A percentile compares a stretch with the other conserved stretches of the same genome.
Conservation (phyloP, 2,113 vertebrate species). For the Neolamprologus kungweensis region DNA sequence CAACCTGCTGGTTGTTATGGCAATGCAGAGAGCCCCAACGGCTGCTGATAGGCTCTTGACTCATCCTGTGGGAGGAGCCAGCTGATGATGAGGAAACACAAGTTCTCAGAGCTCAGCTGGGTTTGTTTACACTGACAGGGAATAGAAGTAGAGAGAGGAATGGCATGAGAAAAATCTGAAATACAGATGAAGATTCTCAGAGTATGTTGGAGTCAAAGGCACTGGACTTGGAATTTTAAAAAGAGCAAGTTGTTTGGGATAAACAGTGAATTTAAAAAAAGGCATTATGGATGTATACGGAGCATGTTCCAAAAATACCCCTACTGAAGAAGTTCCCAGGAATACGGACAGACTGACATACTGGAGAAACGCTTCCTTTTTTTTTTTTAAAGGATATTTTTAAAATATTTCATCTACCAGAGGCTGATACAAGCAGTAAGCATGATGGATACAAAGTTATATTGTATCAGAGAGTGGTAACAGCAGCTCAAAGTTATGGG, state of each 20-base stretch:
- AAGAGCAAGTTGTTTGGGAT: not conserved
- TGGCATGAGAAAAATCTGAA: not conserved
- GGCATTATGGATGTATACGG: not conserved
- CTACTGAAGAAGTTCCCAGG: not conserved
- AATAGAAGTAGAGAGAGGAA: not conserved
- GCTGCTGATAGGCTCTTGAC: slow-evolving; percentile 37
- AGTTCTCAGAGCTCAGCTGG: slow-evolving; percentile 42
- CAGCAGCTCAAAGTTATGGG: not conserved
- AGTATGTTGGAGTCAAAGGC: not conserved
- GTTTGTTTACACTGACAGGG: slow-evolving; percentile 56
- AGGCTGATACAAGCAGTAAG: not conserved
- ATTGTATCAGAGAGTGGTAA: not conserved
- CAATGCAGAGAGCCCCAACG: slow-evolving; percentile 1
- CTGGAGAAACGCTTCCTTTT: not conserved
- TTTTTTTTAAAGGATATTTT: not conserved
- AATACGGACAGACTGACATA: not conserved
- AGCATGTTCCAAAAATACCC: not conserved
- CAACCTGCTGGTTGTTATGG: slow-evolving; percentile 39
- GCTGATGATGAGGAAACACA: slow-evolving; percentile 14
- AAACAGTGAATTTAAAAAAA: not conserved
- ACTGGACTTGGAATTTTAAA: not conserved
- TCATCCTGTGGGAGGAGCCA: slow-evolving; percentile 23
- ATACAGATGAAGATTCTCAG: not conserved
- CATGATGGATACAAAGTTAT: not conserved
- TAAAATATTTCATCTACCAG: not conserved